phyloP scores from a whole-genome alignment of 2,797 vertebrate species.

The Poeciliopsis infans region DNA sequence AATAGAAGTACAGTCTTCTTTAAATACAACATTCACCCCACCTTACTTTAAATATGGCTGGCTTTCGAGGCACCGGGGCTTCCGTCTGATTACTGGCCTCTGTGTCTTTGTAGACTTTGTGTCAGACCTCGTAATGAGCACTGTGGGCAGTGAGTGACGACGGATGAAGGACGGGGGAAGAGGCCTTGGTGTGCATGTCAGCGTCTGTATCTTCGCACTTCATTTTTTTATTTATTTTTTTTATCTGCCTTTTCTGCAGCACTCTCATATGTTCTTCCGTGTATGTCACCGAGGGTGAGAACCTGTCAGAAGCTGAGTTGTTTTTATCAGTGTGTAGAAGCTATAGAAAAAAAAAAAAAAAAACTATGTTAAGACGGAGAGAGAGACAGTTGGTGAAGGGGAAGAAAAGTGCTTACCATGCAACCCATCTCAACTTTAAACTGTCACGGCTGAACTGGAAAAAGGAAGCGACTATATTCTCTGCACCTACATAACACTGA shows the following conservation, averaged over 20 bases:
- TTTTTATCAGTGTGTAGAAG: conserved; percentile 45
- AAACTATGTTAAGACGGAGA: conserved; percentile 26
- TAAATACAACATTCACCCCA: conserved; percentile 14
- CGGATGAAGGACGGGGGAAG: neutral
- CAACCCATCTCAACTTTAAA: conserved; percentile 9
- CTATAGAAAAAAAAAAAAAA: conserved; percentile 11
- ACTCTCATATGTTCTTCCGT: conserved; percentile 19
- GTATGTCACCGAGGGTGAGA: conserved; percentile 21
- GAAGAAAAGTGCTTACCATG: conserved; percentile 3
- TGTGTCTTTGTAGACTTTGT: conserved; percentile 43
- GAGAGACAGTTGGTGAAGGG: conserved; percentile 7
- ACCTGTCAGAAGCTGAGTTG: conserved; percentile 20
- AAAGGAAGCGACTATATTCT: neutral
- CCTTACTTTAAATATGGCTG: conserved; percentile 22
- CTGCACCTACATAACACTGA: neutral
- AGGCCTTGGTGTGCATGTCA: neutral
- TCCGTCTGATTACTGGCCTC: conserved; percentile 55
- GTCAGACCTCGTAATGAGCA: conserved; percentile 63
- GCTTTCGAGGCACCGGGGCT: conserved; percentile 36
- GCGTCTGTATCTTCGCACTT: conserved; percentile 29
- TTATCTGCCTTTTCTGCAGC: conserved; percentile 36
- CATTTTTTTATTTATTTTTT: conserved; percentile 14
- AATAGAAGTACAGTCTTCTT: conserved; percentile 11
- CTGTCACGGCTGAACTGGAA: conserved; percentile 16
- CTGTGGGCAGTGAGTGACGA: conserved; percentile 44